Evolutionary conservation across 2,888 invertebrate genomes (phyloP).

Genomic region (Diplazon laetatorius): DNA sequence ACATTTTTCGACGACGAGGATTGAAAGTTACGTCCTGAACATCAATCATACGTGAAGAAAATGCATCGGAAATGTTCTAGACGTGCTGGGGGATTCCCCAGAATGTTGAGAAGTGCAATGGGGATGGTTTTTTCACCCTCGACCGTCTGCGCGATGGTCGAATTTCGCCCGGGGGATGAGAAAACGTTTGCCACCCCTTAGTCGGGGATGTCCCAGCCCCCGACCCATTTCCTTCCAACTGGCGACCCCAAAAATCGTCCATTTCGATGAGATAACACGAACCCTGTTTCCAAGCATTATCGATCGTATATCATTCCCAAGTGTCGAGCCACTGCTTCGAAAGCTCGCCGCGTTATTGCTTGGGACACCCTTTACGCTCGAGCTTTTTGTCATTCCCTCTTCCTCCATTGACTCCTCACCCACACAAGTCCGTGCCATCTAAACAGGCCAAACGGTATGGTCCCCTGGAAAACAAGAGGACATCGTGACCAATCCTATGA

Average conservation of each 20-base stretch:
- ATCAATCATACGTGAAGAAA: not conserved
- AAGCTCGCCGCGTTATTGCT: slow-evolving; percentile 1
- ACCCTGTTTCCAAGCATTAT: slow-evolving; percentile 11
- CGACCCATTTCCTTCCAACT: slow-evolving; percentile 7
- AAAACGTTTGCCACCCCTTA: too few relatives aligned
- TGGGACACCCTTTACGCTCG: not conserved
- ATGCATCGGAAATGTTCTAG: not conserved
- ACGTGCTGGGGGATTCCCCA: not conserved
- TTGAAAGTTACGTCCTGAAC: too few relatives aligned
- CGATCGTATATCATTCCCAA: slow-evolving; percentile 4
- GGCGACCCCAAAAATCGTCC: slow-evolving; percentile 31
- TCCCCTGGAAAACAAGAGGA: slow-evolving; percentile 2
- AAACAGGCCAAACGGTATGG: not conserved
- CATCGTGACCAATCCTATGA: not conserved
- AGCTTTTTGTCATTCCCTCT: not conserved
- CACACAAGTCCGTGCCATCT: not conserved
- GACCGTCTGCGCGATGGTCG: too few relatives aligned
- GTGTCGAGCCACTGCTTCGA: slow-evolving; percentile 20
- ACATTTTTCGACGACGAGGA: too few relatives aligned
- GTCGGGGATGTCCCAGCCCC: slow-evolving; percentile 9
- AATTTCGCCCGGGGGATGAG: too few relatives aligned
- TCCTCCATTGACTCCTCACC: not conserved
- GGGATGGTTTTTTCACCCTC: too few relatives aligned
- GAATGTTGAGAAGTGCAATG: not conserved
- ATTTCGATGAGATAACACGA: slow-evolving; percentile 47